Percentiles rank a stretch among this genome's conserved stretches.
Evolutionary conservation across 2,888 invertebrate species (phyloP).

Genomic region (Panopea generosa): DNA sequence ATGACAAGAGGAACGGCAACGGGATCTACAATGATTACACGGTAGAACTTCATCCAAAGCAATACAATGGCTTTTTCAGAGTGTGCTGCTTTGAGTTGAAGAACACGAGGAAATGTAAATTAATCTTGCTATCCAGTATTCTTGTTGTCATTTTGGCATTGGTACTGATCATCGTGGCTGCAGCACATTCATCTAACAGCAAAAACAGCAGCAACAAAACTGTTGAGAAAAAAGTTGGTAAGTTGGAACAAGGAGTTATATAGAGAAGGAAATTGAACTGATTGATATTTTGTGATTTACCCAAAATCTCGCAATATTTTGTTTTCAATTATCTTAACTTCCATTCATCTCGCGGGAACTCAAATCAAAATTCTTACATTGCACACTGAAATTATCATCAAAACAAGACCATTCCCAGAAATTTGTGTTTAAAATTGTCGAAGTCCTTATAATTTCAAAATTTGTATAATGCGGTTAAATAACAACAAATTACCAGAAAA

Average conservation of each 20-base stretch:
- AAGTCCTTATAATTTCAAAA: no score
- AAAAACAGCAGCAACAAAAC: background rate
- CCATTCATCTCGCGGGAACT: no score
- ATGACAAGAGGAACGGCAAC: conserved; percentile 35
- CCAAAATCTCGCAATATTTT: no score
- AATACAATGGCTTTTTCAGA: conserved; percentile 46
- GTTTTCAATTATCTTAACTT: no score
- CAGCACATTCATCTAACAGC: conserved; percentile 5
- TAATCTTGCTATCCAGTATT: conserved; percentile 34
- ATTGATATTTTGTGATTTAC: no score
- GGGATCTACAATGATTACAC: conserved; percentile 58
- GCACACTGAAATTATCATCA: no score
- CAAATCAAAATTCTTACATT: no score
- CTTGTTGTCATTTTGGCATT: conserved; percentile 36
- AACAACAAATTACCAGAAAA: no score
- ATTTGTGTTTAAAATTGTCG: no score
- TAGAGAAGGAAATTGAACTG: no score
- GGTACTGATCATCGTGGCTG: conserved; percentile 45
- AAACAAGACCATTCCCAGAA: no score
- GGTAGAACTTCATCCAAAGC: conserved; percentile 39
- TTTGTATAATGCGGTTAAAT: no score
- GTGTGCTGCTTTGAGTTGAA: conserved; percentile 57
- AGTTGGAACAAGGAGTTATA: conserved; percentile 1
- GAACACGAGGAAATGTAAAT: conserved; percentile 47
- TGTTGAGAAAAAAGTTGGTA: conserved; percentile 18